These are phyloP conservation scores for Tethya wilhelma DNA, from an alignment of 37 sponge, comb jelly and placozoan species.

Conservation along the genomic window DNA sequence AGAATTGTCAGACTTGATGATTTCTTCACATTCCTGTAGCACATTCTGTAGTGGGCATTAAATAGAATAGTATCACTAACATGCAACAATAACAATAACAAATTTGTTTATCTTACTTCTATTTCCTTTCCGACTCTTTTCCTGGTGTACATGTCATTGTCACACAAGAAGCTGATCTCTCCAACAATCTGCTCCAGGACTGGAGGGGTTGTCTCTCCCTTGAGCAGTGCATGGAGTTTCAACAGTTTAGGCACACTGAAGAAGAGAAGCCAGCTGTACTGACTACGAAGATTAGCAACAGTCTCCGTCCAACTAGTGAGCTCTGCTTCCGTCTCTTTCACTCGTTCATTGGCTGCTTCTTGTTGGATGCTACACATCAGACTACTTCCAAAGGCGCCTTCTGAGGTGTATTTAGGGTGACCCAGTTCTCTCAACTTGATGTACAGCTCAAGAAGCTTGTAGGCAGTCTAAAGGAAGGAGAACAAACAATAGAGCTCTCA, in stretches of 20 bases:
- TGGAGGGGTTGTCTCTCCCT: no score
- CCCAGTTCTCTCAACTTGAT: constrained; percentile 60
- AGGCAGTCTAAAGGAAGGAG: constrained; percentile 34
- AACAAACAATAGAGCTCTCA: background rate
- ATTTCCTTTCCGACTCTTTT: background rate
- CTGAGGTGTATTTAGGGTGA: constrained; percentile 53
- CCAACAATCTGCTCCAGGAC: constrained; percentile 23
- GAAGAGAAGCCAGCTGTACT: constrained; percentile 67
- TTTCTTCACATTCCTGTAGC: constrained; percentile 29
- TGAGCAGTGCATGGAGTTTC: constrained; percentile 29
- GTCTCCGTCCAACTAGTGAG: constrained; percentile 56
- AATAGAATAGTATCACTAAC: no score
- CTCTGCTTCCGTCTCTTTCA: constrained; percentile 22
- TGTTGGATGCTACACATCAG: constrained; percentile 22
- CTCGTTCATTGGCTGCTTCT: constrained; percentile 23
- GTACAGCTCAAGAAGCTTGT: constrained; percentile 61
- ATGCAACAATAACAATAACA: no score
- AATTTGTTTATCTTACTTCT: no score
- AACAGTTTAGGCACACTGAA: constrained; percentile 70
- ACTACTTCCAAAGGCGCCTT: background rate
- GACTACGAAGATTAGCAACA: constrained; percentile 38
- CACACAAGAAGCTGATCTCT: constrained; percentile 61
- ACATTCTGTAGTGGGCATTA: background rate
- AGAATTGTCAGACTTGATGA: background rate
- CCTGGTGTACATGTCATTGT: constrained; percentile 18